Evolutionary conservation across 2,113 vertebrate species (phyloP).

Genomic region (Tachuris rubrigastra): DNA sequence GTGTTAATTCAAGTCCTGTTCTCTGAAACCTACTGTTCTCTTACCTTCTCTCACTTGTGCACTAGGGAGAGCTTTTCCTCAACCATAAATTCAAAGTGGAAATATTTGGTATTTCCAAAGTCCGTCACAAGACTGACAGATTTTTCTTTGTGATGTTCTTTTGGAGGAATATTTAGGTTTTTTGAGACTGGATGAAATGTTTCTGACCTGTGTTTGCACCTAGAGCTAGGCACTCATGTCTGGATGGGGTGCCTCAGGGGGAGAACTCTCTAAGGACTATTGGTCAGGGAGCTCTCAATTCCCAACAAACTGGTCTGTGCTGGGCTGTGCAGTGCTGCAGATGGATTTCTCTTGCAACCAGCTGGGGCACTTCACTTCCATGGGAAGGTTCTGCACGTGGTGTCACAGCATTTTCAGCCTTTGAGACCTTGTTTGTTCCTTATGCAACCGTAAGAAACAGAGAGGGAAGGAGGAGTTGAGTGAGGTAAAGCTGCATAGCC

Average conservation of each 20-base stretch:
- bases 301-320: neutral
- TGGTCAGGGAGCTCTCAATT: neutral
- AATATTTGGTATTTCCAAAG: neutral
- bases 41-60: neutral
- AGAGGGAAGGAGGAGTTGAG: neutral
- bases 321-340: neutral
- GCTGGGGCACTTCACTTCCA: neutral
- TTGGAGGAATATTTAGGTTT: neutral
- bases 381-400: fast-evolving
- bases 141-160: neutral
- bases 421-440: neutral
- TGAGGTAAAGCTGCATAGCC: neutral
- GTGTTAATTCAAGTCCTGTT: neutral
- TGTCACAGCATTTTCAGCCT: neutral
- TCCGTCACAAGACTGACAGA: neutral
- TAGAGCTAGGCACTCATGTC: neutral
- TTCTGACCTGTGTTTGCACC: neutral
- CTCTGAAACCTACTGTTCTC: neutral
- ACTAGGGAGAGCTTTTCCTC: neutral
- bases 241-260: neutral
- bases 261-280: neutral
- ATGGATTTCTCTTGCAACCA: neutral
- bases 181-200: neutral
- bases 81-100: neutral
- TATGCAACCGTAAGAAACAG: neutral